phyloP scores from a whole-genome alignment of 2,113 vertebrate genomes.

The Nothocercus julius region DNA sequence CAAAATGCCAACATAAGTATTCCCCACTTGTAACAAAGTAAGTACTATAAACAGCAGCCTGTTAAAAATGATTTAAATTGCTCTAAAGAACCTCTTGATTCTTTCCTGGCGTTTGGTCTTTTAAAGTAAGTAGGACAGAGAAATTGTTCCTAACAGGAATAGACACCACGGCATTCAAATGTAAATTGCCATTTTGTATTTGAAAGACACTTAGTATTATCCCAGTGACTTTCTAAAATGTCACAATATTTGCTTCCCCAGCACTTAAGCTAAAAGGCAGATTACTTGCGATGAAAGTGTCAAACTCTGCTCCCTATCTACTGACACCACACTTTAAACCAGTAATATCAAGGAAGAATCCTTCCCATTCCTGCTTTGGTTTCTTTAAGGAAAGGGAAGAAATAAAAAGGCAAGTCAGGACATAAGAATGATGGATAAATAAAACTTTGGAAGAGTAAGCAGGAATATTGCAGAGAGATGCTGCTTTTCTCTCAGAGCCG shows the following conservation, averaged over 20 bases:
- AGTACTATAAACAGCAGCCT: constrained; percentile 3
- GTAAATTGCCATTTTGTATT: constrained; percentile 69
- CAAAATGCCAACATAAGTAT: neutral
- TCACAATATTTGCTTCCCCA: constrained; percentile 74
- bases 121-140: constrained; percentile 70
- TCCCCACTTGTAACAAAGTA: neutral
- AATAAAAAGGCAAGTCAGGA: neutral
- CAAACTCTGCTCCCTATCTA: constrained; percentile 44
- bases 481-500: neutral
- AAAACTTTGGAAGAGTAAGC: neutral
- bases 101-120: constrained; percentile 49
- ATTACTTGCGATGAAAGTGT: constrained; percentile 49
- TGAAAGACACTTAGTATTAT: constrained; percentile 72
- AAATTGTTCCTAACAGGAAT: constrained; percentile 60
- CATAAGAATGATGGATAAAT: neutral
- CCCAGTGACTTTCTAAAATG: constrained; percentile 71
- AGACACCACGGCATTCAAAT: constrained; percentile 72
- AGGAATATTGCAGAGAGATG: neutral
- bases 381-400: neutral
- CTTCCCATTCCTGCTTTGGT: neutral
- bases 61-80: constrained; percentile 61
- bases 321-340: constrained; percentile 54
- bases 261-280: constrained; percentile 64
- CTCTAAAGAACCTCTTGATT: constrained; percentile 56
- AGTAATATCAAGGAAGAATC: constrained; percentile 25